These are phyloP conservation scores for Catalaphyllia jardinei DNA, from an alignment of 64 coral and sea anemone species.

Conservation along the genomic window DNA sequence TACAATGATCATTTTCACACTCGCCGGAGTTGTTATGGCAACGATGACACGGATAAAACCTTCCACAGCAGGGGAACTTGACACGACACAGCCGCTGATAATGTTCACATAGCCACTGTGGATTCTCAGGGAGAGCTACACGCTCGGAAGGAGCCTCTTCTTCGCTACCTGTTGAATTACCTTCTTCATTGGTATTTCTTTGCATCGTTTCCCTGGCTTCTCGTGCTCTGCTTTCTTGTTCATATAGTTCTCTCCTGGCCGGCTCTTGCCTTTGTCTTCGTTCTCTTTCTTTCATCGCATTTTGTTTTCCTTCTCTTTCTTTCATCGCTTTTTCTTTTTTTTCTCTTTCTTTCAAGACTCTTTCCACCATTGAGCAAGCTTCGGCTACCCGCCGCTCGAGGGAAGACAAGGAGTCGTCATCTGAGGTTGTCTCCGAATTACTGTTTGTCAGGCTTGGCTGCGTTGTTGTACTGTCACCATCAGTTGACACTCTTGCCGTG, in stretches of 20 bases:
- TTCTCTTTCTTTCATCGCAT: background rate
- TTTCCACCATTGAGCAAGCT: background rate
- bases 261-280: constrained; percentile 14
- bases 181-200: background rate
- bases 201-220: background rate
- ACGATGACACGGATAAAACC: constrained; percentile 72
- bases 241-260: background rate
- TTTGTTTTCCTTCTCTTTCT: constrained; percentile 8
- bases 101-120: background rate
- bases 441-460: background rate
- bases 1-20: constrained; percentile 12
- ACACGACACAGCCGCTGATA: constrained; percentile 15
- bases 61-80: constrained; percentile 58
- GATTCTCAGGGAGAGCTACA: background rate
- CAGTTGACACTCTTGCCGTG: background rate
- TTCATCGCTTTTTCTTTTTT: background rate
- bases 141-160: background rate
- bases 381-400: background rate
- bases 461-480: background rate
- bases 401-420: background rate
- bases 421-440: background rate
- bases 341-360: background rate
- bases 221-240: background rate
- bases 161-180: background rate
- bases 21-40: constrained; percentile 57